Percentiles rank a stretch among this genome's conserved stretches.
Evolutionary conservation across 2,797 vertebrate genomes (phyloP).

Genomic region (Melanotaenia boesemani): DNA sequence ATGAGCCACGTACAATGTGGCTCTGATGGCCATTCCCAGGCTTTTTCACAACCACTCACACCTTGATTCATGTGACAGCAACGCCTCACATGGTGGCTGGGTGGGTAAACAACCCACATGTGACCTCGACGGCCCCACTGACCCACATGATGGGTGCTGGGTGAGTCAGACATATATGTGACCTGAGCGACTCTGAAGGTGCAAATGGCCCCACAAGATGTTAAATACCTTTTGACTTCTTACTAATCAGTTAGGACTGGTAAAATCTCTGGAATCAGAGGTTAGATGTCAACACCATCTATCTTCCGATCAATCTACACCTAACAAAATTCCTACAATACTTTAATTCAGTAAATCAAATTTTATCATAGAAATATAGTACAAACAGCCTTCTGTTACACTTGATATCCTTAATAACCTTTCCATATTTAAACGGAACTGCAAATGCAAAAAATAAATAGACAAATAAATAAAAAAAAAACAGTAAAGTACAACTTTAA

Average conservation of each 20-base stretch:
- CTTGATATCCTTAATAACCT: too few relatives aligned
- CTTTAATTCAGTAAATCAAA: too few relatives aligned
- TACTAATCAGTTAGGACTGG: neutral
- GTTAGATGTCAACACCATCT: neutral
- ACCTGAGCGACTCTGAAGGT: neutral
- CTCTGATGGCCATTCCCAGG: neutral
- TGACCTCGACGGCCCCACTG: neutral
- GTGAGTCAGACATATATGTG: constrained; percentile 11
- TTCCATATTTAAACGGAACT: too few relatives aligned
- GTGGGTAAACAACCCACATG: constrained; percentile 1
- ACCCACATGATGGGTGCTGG: neutral
- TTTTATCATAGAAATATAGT: too few relatives aligned
- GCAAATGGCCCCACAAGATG: neutral
- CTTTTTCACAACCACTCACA: neutral
- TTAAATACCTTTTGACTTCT: neutral
- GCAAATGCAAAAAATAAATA: too few relatives aligned
- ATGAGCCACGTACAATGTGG: neutral
- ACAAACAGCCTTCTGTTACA: too few relatives aligned
- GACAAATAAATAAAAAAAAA: neutral
- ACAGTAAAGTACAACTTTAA: neutral
- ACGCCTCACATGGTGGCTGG: constrained; percentile 1
- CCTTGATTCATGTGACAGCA: neutral
- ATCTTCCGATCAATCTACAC: neutral
- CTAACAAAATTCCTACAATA: neutral
- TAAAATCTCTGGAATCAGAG: neutral